These are phyloP conservation scores for Eretmochelys imbricata DNA, from an alignment of 2,113 vertebrate genomes.

Conservation along the genomic window DNA sequence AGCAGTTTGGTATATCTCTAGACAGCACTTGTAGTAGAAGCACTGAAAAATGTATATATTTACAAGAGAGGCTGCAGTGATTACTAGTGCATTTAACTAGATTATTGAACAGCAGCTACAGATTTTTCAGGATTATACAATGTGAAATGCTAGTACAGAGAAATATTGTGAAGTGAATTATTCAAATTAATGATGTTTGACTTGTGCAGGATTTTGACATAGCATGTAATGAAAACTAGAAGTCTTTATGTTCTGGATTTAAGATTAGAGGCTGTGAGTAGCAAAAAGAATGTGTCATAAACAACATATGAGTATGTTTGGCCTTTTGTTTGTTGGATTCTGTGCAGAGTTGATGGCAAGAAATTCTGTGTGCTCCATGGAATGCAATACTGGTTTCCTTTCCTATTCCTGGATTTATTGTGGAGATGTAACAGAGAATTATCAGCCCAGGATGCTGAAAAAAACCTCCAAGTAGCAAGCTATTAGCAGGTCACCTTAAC, in stretches of 20 bases:
- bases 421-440: neutral
- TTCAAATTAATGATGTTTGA: conserved; percentile 7
- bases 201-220: neutral
- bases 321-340: neutral
- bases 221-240: neutral
- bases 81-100: neutral
- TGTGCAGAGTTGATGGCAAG: neutral
- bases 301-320: neutral
- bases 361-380: neutral
- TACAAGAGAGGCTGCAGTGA: neutral
- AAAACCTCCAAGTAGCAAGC: neutral
- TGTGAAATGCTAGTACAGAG: neutral
- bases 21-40: neutral
- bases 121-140: neutral
- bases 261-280: neutral
- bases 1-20: neutral
- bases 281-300: neutral
- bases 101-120: neutral
- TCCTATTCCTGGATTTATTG: neutral
- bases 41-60: neutral
- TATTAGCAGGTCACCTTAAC: rapidly evolving
- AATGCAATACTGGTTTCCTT: neutral
- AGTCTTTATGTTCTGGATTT: neutral
- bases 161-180: neutral
- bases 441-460: neutral